Evolutionary conservation across 2,888 invertebrate species (phyloP).

Genomic region (Drosophila subsilvestris): DNA sequence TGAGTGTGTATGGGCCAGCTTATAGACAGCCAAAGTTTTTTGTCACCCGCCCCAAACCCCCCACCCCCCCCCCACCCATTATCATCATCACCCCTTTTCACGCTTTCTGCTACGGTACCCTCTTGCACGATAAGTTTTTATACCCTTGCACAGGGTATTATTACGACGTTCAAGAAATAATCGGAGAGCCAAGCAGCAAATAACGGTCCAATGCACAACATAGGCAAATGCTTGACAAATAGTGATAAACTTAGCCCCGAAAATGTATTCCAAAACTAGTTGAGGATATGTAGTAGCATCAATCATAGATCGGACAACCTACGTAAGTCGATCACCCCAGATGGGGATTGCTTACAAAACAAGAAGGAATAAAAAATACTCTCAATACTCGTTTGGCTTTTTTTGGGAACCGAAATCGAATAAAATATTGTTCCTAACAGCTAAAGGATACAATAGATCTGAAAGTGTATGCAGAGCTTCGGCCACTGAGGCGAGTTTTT

Average conservation of each 20-base stretch:
- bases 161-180: background rate
- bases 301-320: no score
- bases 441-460: background rate
- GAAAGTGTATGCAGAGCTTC: background rate
- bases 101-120: slow-evolving; percentile 3
- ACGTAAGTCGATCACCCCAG: no score
- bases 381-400: no score
- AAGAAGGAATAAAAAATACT: no score
- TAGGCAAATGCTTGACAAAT: no score
- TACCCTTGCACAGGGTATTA: background rate
- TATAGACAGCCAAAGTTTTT: slow-evolving; percentile 14
- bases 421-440: background rate
- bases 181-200: no score
- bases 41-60: background rate
- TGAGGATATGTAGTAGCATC: no score
- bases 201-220: no score
- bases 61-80: no score
- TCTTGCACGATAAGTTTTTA: slow-evolving; percentile 8
- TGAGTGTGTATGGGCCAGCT: slow-evolving; percentile 1
- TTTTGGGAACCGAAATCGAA: background rate
- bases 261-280: no score
- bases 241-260: no score
- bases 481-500: background rate
- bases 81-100: background rate
- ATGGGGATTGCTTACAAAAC: no score